phyloP scores from a whole-genome alignment of 1,140 invertebrate species.

The Subanguina moxae region DNA sequence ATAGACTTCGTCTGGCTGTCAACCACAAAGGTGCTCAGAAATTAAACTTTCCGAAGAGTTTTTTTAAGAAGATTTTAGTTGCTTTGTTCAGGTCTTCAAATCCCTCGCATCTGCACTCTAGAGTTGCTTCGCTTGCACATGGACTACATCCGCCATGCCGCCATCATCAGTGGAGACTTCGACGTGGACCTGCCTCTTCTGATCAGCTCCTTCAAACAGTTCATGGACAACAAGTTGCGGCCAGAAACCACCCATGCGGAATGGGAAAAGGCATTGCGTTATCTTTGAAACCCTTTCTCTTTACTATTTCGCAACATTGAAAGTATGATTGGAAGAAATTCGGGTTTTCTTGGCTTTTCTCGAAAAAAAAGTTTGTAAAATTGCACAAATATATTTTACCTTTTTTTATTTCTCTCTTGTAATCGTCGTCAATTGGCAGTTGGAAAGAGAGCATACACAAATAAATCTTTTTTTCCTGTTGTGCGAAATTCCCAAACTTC shows the following conservation, averaged over 20 bases:
- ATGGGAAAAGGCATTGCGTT: conserved; percentile 28
- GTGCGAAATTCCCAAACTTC: too few species aligned
- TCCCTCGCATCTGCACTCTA: conserved; percentile 41
- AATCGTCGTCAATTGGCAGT: too few species aligned
- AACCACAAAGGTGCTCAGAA: conserved; percentile 44
- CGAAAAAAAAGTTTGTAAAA: too few species aligned
- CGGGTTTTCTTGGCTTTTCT: too few species aligned
- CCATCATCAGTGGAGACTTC: conserved; percentile 40
- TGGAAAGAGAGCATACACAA: too few species aligned
- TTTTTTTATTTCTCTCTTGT: too few species aligned
- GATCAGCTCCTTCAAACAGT: conserved; percentile 45
- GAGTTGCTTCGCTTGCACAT: conserved; percentile 42
- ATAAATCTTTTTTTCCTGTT: too few species aligned
- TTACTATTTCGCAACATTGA: too few species aligned
- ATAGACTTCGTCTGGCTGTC: conserved; percentile 42
- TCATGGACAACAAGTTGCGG: conserved; percentile 38
- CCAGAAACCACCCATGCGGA: conserved; percentile 23
- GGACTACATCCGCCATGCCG: conserved; percentile 43
- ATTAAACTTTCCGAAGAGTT: not conserved
- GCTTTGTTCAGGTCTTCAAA: conserved; percentile 41
- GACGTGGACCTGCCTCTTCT: conserved; percentile 44
- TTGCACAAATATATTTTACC: too few species aligned
- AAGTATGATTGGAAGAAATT: too few species aligned
- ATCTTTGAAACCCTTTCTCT: conserved; percentile 13
- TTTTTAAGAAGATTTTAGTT: too few species aligned